Evolutionary conservation across 35 echinoderm and acorn worm species (phyloP), one percentile per base, ranked within the genome.

Genomic region (Nesometra sesokonis): DNA sequence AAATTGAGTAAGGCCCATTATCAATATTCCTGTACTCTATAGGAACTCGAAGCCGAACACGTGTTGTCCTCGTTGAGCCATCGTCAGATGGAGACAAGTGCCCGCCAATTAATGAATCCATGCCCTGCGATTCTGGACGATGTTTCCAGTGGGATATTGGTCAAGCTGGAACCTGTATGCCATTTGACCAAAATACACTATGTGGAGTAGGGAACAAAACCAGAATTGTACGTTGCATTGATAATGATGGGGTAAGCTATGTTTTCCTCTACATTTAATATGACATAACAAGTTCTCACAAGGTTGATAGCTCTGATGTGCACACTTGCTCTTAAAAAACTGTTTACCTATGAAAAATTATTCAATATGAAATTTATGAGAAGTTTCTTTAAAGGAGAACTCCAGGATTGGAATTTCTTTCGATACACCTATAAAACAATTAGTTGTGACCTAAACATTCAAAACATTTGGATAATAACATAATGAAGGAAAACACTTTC

Each of bases 111-210:
- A 83, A 82, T 30, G 95, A 97, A 67, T 83, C 78, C 37, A 89
- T 81, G 76, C 89, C 91, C 0, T 97, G 95, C 39, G 84, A 90
- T 38, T 47, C 82, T 1, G 78, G 87, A 23, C 46, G 39, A 35
- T 99, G 96, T 80, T 99, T 85, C 87, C 36, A 85, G 32, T 99
- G 96, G 96, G 40, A 81, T 17, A 82, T 82, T 0, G 88, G 91
- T 0, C 81, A 86, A 77, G 32, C 83, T 0, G 87, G 84, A 15
- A 76, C 78, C 0, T 94, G 93, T 57, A 40, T 86, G 13, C 87
- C 85, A 15, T 77, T 15, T 30, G 82, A 89, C 35, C 35, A 34
- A 33, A 79, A 90, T 78, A 82, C n/a, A 11, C 82, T 78, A 57
- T 99, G 96, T 84, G 96, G 96, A 23, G 81, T 77, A 11, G 96